These are phyloP conservation scores for Volucella inanis DNA, from an alignment of 2,888 invertebrate species.

Conservation along the genomic window DNA sequence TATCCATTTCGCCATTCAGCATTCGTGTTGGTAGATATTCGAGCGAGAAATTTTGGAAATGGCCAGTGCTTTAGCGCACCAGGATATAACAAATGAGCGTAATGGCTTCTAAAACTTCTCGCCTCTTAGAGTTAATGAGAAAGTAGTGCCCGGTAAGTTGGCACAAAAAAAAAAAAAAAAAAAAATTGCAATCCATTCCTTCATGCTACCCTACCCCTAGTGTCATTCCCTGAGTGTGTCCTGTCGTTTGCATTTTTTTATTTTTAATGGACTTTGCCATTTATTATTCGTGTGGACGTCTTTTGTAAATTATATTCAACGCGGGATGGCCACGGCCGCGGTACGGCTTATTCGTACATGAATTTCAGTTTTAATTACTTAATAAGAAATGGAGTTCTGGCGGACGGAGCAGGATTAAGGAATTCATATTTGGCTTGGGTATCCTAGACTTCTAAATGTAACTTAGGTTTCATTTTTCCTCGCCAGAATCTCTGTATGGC, in stretches of 20 bases:
- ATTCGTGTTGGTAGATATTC: not conserved
- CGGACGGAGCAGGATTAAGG: slow-evolving; percentile 7
- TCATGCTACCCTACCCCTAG: not conserved
- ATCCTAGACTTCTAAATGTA: not conserved
- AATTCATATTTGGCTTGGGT: not conserved
- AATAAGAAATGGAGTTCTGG: not conserved
- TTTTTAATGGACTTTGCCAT: slow-evolving; percentile 53
- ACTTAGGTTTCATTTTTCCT: no score
- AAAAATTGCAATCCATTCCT: slow-evolving; percentile 19
- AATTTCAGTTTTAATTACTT: slow-evolving; percentile 49
- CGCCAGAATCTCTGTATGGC: no score
- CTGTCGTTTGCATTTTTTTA: slow-evolving; percentile 56
- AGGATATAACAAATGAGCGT: slow-evolving; percentile 64
- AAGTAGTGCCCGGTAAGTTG: slow-evolving; percentile 2
- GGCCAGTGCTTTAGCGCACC: slow-evolving; percentile 34
- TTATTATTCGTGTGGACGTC: slow-evolving; percentile 62
- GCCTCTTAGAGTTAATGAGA: slow-evolving; percentile 31
- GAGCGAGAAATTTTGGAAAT: not conserved
- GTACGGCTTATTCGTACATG: slow-evolving; percentile 6
- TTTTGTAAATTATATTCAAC: slow-evolving; percentile 44
- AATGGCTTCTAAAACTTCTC: slow-evolving; percentile 67
- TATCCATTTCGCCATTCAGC: not conserved
- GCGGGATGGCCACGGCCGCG: no score
- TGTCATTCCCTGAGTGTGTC: slow-evolving; percentile 30
- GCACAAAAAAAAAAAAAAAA: not conserved